Evolutionary conservation across 1,140 invertebrate species (phyloP).

Genomic region (Ridgeia piscesae): DNA sequence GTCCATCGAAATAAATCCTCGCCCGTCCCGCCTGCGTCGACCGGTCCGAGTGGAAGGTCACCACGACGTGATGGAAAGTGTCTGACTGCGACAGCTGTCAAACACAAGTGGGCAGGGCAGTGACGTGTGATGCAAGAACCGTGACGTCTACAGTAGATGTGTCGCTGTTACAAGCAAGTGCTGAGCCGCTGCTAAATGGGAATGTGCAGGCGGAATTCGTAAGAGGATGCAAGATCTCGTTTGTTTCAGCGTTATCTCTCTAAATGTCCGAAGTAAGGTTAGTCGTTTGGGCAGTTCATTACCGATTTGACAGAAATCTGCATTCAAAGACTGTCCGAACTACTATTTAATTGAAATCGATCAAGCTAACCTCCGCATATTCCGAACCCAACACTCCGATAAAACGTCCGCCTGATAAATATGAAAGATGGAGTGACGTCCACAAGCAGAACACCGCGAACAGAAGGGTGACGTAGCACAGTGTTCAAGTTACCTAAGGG

Average conservation of each 20-base stretch:
- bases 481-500: too few relatives aligned
- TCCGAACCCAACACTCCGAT: too few relatives aligned
- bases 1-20: neutral
- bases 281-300: too few relatives aligned
- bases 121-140: too few relatives aligned
- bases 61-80: neutral
- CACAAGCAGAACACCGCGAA: too few relatives aligned
- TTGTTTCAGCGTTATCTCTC: neutral
- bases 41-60: neutral
- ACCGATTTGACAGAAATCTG: too few relatives aligned
- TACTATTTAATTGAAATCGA: too few relatives aligned
- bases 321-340: too few relatives aligned
- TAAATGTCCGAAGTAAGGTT: neutral
- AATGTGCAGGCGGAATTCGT: neutral
- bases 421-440: too few relatives aligned
- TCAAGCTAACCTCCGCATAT: too few relatives aligned
- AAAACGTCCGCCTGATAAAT: too few relatives aligned
- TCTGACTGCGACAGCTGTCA: neutral
- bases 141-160: neutral
- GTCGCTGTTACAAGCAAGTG: neutral
- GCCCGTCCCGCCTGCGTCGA: neutral
- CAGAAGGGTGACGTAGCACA: too few relatives aligned
- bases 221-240: neutral
- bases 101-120: neutral
- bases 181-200: neutral